Evolutionary conservation across 1,140 invertebrate species (phyloP).

Genomic region (Ceratina australensis): DNA sequence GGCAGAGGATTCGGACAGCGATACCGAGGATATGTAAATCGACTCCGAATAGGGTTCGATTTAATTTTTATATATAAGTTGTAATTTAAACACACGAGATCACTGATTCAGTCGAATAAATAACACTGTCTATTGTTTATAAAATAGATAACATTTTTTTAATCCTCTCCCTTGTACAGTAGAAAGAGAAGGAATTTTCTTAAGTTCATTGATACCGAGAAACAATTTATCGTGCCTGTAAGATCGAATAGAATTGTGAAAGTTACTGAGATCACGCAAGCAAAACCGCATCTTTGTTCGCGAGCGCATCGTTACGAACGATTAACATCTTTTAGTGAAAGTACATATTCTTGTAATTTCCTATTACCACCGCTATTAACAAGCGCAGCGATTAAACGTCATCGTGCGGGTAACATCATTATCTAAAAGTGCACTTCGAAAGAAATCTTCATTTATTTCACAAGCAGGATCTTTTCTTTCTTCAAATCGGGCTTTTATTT

Average conservation of each 20-base stretch:
- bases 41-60: conserved; percentile 8
- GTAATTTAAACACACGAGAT: conserved; percentile 49
- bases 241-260: neutral
- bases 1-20: conserved; percentile 91
- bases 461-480: conserved; percentile 70
- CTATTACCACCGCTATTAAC: conserved; percentile 2
- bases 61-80: conserved; percentile 56
- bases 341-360: conserved; percentile 23
- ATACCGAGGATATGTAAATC: conserved; percentile 86
- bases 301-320: neutral
- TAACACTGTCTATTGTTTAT: conserved; percentile 28
- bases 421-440: neutral
- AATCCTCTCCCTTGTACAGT: too few species aligned
- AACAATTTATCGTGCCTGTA: neutral
- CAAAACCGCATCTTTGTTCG: neutral
- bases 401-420: too few species aligned
- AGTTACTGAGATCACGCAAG: conserved; percentile 4
- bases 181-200: too few species aligned
- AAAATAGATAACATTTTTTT: neutral
- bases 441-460: conserved; percentile 15
- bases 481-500: too few species aligned
- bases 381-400: neutral
- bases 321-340: conserved; percentile 8
- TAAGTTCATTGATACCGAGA: too few species aligned
- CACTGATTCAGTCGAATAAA: conserved; percentile 41